Evolutionary conservation across 2,888 invertebrate genomes (phyloP).

Genomic region (Brachyopa scutellaris): DNA sequence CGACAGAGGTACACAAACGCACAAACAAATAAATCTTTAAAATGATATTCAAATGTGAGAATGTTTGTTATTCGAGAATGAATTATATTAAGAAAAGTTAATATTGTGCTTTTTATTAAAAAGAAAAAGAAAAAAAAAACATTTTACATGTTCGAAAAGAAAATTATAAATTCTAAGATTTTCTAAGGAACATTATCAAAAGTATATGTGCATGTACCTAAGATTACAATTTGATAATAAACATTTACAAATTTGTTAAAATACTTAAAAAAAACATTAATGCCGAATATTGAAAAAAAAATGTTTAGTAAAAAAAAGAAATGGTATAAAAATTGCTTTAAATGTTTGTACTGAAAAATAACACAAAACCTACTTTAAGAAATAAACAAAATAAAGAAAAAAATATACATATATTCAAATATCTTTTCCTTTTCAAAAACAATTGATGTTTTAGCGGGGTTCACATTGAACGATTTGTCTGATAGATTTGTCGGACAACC

Average conservation of each 20-base stretch:
- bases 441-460: too few species aligned
- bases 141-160: conserved; percentile 19
- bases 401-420: conserved; percentile 36
- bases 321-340: conserved; percentile 69
- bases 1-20: neutral
- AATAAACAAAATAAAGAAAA: conserved; percentile 71
- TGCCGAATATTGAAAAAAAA: conserved; percentile 49
- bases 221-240: conserved; percentile 70
- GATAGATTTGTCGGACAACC: too few species aligned
- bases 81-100: conserved; percentile 24
- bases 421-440: conserved; percentile 1
- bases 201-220: conserved; percentile 66
- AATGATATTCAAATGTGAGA: conserved; percentile 25
- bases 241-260: conserved; percentile 69
- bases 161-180: conserved; percentile 53
- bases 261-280: conserved; percentile 27
- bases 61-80: conserved; percentile 30
- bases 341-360: conserved; percentile 73
- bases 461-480: too few species aligned
- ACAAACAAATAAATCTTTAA: conserved; percentile 20
- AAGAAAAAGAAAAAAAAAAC: conserved; percentile 14
- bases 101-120: conserved; percentile 19
- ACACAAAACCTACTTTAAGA: conserved; percentile 71
- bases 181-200: conserved; percentile 46
- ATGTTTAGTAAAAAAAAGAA: conserved; percentile 44